Base-by-base conservation (phyloP, 2,113 vertebrate species). In the Dinomys branickii region DNA sequence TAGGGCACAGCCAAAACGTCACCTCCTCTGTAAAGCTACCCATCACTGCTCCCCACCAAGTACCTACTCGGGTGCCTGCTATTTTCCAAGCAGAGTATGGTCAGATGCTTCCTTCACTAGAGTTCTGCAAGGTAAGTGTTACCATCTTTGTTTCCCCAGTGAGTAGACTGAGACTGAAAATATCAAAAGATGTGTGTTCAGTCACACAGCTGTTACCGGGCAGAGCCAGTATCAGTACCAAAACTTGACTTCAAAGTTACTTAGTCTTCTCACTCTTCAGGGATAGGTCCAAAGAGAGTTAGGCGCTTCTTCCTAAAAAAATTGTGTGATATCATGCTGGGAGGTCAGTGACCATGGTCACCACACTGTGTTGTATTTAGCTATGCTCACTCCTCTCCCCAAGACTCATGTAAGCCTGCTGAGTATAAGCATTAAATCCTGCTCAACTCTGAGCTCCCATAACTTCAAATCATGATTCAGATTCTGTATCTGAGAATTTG, bases 381-480 rank as follows among this genome's bases (percentile, higher is more conserved):
- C 30, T 87, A 5, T 1, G 19, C 30, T 47, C 33, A 41, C 22
- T 35, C 33, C 33, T 11, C 10, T 75, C 12, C 35, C 65, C n/a
- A 22, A n/a, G 16, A 44, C n/a, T 65, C 30, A 67, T 71, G 84
- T 73, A 33, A 81, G 35, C 14, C 75, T 20, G 4, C 35, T 33
- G 17, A 80, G 47, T 52, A 52, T 41, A 84, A 88, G 24, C 61
- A 69, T 41, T 56, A 44, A 65, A 3, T 71, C 33, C 8, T 50
- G 3, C 20, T 78, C 26, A 85, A 28, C 47, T 88, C 17, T 26
- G 77, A 50, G 83, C 77, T 50, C n/a, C 33, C 54, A 58, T 50
- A 93, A 83, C 33, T 94, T 26, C 44, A 96, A 63, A 87, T 90
- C 67, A 28, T 71, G 88, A 71, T 38, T 80, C 54, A 54, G n/a